Evolutionary conservation across 2,888 invertebrate genomes (phyloP).

Genomic region (Drosophila acutilabella): DNA sequence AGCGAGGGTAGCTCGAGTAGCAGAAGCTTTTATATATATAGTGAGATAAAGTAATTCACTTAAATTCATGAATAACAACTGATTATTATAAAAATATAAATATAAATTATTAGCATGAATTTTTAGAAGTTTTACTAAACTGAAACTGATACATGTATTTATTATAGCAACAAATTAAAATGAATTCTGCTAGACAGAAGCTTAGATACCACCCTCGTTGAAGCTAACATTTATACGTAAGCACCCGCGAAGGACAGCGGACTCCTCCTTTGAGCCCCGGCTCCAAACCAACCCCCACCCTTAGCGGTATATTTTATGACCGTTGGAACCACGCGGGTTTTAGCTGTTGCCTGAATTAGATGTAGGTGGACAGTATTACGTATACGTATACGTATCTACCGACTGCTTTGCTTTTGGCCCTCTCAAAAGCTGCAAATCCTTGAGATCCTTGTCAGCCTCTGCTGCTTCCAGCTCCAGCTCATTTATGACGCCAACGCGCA

Average conservation of each 20-base stretch:
- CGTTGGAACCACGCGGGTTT: constrained; percentile 50
- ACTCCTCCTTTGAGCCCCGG: constrained; percentile 33
- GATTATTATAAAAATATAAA: too few relatives aligned
- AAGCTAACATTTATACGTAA: constrained; percentile 28
- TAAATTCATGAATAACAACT: too few relatives aligned
- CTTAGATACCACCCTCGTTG: constrained; percentile 31
- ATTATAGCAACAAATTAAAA: too few relatives aligned
- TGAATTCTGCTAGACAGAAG: background rate
- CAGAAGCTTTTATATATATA: too few relatives aligned
- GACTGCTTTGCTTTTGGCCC: constrained; percentile 34
- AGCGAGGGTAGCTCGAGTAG: constrained; percentile 30
- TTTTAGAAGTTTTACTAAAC: too few relatives aligned
- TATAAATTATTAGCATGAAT: too few relatives aligned
- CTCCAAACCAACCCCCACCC: background rate
- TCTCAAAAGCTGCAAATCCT: constrained; percentile 76
- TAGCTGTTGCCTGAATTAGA: constrained; percentile 61
- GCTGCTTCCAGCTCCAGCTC: constrained; percentile 42
- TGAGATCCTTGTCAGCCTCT: constrained; percentile 77
- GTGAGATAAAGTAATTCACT: too few relatives aligned
- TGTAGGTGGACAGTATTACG: constrained; percentile 63
- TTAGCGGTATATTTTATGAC: constrained; percentile 58
- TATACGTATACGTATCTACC: constrained; percentile 32
- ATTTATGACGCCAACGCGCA: constrained; percentile 45
- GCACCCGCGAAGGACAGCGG: constrained; percentile 48
- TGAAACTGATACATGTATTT: too few relatives aligned